Evolutionary conservation across 2,113 vertebrate species (phyloP).

Genomic region (Neotragus moschatus): DNA sequence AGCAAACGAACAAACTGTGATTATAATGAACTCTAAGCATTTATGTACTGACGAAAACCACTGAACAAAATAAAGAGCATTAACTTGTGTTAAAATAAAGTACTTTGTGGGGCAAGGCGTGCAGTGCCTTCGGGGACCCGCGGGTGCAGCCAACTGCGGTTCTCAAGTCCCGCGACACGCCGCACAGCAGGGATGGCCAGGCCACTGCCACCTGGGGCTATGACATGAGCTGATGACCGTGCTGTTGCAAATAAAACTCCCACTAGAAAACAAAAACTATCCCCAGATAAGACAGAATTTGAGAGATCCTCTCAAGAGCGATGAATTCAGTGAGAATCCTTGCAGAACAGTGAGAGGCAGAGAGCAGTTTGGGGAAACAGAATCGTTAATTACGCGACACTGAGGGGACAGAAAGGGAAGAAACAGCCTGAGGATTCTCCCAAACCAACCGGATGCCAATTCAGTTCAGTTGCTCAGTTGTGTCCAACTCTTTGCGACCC

Average conservation of each 20-base stretch:
- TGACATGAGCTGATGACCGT: not conserved
- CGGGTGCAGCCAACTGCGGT: not conserved
- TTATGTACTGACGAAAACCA: conserved; percentile 38
- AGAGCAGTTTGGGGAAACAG: not conserved
- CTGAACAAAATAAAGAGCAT: conserved; percentile 57
- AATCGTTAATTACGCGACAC: not conserved
- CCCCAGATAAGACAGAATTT: conserved; percentile 40
- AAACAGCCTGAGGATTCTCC: not conserved
- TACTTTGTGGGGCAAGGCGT: not conserved
- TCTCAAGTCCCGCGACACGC: rapidly evolving
- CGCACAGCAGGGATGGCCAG: not conserved
- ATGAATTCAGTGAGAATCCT: not conserved
- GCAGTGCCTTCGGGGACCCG: not conserved
- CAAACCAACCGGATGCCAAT: not conserved
- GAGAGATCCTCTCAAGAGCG: not conserved
- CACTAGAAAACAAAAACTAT: conserved; percentile 24
- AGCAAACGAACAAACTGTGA: not conserved
- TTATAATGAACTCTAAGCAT: conserved; percentile 7
- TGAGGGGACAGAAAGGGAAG: not conserved
- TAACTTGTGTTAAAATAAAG: conserved; percentile 42
- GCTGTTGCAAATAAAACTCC: conserved; percentile 22
- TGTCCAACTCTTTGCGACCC: rapidly evolving
- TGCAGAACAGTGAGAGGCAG: not conserved
- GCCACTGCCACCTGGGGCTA: not conserved
- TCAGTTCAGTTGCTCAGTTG: not conserved